phyloP scores from a whole-genome alignment of 2,113 vertebrate species.

The Grantiella picta region DNA sequence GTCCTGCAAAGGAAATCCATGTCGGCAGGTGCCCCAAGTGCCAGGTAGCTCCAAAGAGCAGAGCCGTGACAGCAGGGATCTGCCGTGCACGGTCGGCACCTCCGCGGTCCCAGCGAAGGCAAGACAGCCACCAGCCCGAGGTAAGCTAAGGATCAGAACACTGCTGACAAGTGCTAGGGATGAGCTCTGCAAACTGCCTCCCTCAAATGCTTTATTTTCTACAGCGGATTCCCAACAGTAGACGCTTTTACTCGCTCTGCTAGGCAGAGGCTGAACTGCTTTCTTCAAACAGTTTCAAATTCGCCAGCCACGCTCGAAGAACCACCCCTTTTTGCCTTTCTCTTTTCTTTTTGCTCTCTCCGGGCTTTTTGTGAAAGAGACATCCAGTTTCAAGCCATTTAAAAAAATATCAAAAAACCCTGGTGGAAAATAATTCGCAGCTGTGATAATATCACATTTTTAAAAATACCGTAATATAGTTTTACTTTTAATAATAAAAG shows the following conservation, averaged over 20 bases:
- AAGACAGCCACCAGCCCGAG: not conserved
- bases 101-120: not conserved
- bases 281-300: conserved; percentile 36
- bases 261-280: conserved; percentile 23
- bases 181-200: not conserved
- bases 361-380: conserved; percentile 38
- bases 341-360: conserved; percentile 7
- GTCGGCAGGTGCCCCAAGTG: not conserved
- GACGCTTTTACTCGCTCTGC: conserved; percentile 1
- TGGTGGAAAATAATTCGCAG: conserved; percentile 79
- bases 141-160: not conserved
- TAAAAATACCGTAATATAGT: conserved; percentile 68
- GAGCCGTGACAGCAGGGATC: not conserved
- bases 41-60: not conserved
- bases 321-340: conserved; percentile 20
- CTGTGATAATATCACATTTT: conserved; percentile 78
- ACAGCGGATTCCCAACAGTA: not conserved
- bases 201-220: not conserved
- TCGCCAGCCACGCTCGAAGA: conserved; percentile 29
- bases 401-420: conserved; percentile 48
- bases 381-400: conserved; percentile 55
- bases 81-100: not conserved
- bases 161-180: not conserved
- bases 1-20: not conserved
- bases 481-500: conserved; percentile 83